Conservation (phyloP, 2,113 vertebrate species). For the Neofelis nebulosa region DNA sequence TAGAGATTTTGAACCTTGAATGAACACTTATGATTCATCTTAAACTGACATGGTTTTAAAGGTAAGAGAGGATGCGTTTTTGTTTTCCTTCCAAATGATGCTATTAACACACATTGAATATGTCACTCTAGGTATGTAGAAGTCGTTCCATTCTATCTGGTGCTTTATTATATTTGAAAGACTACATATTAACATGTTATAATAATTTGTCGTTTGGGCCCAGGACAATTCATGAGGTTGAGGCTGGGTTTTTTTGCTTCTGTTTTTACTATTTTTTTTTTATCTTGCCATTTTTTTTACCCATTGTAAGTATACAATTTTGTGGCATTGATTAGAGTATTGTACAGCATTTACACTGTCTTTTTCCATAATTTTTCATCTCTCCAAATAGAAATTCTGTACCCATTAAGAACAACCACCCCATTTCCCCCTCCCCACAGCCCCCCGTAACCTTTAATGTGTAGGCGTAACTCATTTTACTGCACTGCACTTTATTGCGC, state of each 20-base stretch:
- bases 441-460: background rate
- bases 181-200: background rate
- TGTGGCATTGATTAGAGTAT: background rate
- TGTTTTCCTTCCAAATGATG: background rate
- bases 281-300: background rate
- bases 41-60: conserved; percentile 35
- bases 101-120: background rate
- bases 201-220: background rate
- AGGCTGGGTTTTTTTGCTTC: background rate
- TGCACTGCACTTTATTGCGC: background rate
- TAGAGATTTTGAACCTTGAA: conserved; percentile 19
- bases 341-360: background rate
- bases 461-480: background rate
- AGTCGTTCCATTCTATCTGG: background rate
- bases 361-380: background rate
- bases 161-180: background rate
- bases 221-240: background rate
- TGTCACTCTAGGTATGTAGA: background rate
- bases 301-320: background rate
- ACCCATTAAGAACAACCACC: background rate
- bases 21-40: background rate
- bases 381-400: background rate
- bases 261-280: background rate
- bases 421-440: background rate
- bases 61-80: conserved; percentile 49